phyloP scores from a whole-genome alignment of 2,113 vertebrate genomes.

The Callithrix jacchus region DNA sequence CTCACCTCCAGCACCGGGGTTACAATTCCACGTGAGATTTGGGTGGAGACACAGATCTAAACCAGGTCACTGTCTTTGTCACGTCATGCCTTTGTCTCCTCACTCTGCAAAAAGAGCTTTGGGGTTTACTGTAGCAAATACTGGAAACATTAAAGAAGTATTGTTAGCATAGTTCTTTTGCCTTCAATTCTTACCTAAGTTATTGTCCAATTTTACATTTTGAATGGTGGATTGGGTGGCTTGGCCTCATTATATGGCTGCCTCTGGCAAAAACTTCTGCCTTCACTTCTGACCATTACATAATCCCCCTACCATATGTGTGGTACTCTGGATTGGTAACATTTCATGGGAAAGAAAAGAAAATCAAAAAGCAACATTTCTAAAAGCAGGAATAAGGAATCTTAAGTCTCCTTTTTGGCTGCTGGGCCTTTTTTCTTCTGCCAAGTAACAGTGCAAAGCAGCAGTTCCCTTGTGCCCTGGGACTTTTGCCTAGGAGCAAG shows the following conservation, averaged over 20 bases:
- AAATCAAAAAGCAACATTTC: not conserved
- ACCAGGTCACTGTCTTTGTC: not conserved
- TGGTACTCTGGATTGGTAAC: not conserved
- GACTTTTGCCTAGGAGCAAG: not conserved
- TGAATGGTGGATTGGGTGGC: not conserved
- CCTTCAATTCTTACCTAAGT: not conserved
- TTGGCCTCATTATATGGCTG: not conserved
- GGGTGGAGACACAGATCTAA: no score
- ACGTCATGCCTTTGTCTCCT: not conserved
- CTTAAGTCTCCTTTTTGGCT: not conserved
- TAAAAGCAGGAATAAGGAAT: not conserved
- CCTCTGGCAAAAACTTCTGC: not conserved
- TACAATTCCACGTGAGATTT: no score
- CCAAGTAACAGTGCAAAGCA: not conserved
- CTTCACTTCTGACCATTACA: not conserved
- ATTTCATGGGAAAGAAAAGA: not conserved
- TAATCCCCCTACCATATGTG: not conserved
- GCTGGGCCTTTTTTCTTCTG: not conserved
- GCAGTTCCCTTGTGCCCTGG: not conserved
- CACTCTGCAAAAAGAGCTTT: not conserved
- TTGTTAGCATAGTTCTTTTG: not conserved
- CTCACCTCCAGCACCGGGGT: no score
- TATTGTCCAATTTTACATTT: not conserved
- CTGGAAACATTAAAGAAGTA: not conserved
- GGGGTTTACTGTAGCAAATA: not conserved